Evolutionary conservation across 2,113 vertebrate species (phyloP).

Genomic region (Chitala chitala): DNA sequence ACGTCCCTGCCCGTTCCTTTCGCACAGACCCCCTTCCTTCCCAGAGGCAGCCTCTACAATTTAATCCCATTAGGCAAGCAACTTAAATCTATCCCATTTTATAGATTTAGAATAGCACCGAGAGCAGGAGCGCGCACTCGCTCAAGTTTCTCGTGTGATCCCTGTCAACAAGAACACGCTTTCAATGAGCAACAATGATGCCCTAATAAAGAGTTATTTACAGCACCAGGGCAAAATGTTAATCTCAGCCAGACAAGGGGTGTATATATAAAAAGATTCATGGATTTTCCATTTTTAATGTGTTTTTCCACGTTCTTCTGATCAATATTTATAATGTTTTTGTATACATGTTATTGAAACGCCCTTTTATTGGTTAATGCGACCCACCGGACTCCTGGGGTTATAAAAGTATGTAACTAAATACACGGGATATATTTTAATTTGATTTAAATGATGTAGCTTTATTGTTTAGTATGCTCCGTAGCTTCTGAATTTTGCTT

Average conservation of each 20-base stretch:
- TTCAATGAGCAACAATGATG: not conserved
- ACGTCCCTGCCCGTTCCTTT: slow-evolving; percentile 53
- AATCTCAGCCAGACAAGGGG: not conserved
- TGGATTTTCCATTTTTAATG: not conserved
- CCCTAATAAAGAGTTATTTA: not conserved
- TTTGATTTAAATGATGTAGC: no score
- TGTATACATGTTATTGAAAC: not conserved
- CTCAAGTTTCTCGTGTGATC: slow-evolving; percentile 32
- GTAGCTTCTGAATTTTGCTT: no score
- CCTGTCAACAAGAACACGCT: slow-evolving; percentile 20
- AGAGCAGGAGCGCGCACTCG: slow-evolving; percentile 27
- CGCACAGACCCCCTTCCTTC: slow-evolving; percentile 37
- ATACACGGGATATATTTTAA: no score
- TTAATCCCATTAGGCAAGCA: slow-evolving; percentile 61
- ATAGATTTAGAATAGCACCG: slow-evolving; percentile 57
- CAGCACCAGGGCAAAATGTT: not conserved
- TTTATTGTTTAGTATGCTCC: no score
- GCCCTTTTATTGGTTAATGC: not conserved
- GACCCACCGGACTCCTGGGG: no score
- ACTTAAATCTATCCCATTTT: slow-evolving; percentile 64
- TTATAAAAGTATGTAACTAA: no score
- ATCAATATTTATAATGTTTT: not conserved
- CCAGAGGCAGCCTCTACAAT: slow-evolving; percentile 50
- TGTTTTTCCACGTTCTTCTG: not conserved
- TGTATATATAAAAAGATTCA: not conserved